Base-by-base conservation (phyloP, 2,113 vertebrate species). In the Gavialis gangeticus region DNA sequence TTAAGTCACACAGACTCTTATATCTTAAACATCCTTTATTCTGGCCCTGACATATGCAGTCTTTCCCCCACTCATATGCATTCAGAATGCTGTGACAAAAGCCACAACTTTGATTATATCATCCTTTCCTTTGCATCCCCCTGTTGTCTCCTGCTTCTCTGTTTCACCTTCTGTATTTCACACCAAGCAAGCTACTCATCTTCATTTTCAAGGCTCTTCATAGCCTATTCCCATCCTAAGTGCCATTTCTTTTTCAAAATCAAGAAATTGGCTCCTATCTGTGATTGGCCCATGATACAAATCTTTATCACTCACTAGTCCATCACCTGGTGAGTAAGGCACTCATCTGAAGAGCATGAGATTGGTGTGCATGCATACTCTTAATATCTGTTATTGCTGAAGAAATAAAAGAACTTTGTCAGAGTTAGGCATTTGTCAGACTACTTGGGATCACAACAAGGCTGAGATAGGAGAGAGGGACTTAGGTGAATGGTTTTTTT, bases 1-100 rank as follows among this genome's bases (percentile, higher is more conserved):
- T 96, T 92, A 96, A 96, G 88, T 96, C 95, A 93, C 92, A 96
- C 93, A 96, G 90, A 96, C 90, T 87, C 93, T 96, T 93, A 64
- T 91, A 95, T 93, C 92, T 95, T 95, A 94, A 97, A 90, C 76
- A 95, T 93, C 92, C 91, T 91, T 93, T 92, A 64, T 57, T 11
- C 92, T 92, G 91, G 92, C 93, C 93, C 95, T 94, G 87, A 96
- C 92, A 94, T 92, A 96, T 91, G 59, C 60, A 89, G 55, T 76
- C 93, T 79, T 96, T 37, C 79, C 89, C 89, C 10, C 85, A 55
- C 30, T 79, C 84, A 93, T 59, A 94, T 37, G 30, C 75, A 91
- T 93, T 2, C 17, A 90, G 80, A 96, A 85, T 60, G 11, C 87
- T 63, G 7, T 59, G 91, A 93, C 92, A 94, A 89, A 66, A 46